phyloP scores from a whole-genome alignment of 2,113 vertebrate species.

The Albula glossodonta region DNA sequence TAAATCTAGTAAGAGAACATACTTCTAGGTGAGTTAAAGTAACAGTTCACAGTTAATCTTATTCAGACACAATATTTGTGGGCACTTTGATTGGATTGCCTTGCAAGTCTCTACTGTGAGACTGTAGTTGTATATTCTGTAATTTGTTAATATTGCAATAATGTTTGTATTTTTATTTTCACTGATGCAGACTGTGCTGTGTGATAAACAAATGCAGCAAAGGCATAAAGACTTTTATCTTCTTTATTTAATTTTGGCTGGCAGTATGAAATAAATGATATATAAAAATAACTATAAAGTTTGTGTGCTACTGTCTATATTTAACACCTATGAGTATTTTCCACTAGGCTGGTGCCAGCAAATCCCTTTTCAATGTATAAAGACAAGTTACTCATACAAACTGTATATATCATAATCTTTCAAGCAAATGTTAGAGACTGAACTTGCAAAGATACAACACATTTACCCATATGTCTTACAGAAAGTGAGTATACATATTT shows the following conservation, averaged over 20 bases:
- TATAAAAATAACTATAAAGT: neutral
- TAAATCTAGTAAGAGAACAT: too few species aligned
- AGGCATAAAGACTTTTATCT: neutral
- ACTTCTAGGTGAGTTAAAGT: too few species aligned
- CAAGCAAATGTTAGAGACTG: too few species aligned
- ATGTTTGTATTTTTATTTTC: neutral
- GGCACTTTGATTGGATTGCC: too few species aligned
- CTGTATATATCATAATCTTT: too few species aligned
- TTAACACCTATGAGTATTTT: neutral
- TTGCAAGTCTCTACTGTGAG: neutral
- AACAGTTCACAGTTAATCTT: too few species aligned
- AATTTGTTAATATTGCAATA: neutral
- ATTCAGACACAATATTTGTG: too few species aligned
- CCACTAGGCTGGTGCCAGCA: neutral
- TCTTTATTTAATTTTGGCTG: neutral
- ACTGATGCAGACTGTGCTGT: neutral
- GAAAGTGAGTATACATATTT: neutral
- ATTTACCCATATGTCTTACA: neutral
- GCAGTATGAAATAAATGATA: neutral
- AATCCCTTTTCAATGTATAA: too few species aligned
- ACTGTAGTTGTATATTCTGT: too few species aligned
- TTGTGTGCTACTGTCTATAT: neutral
- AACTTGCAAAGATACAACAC: neutral
- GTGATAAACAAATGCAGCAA: neutral
- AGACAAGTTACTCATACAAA: too few species aligned